Evolutionary conservation across 2,888 invertebrate genomes (phyloP).

Genomic region (Epinotia bilunana): DNA sequence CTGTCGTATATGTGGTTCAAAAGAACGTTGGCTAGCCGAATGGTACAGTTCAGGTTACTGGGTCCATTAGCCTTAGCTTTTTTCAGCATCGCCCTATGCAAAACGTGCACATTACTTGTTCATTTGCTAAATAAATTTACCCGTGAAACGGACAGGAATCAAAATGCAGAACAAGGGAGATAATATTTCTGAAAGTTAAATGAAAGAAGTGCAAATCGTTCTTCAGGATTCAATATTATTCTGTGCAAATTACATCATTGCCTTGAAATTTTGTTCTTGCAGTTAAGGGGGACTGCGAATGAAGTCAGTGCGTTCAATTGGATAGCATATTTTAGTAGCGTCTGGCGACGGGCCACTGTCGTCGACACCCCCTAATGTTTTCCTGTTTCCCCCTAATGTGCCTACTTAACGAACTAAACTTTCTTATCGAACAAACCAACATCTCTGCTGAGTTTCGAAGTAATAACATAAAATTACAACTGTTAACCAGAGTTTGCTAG

Average conservation of each 20-base stretch:
- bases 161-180: constrained; percentile 37
- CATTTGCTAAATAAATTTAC: constrained; percentile 42
- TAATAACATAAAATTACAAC: constrained; percentile 68
- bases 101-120: constrained; percentile 35
- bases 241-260: constrained; percentile 64
- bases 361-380: constrained; percentile 77
- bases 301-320: constrained; percentile 74
- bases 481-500: constrained; percentile 35
- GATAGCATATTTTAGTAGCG: constrained; percentile 79
- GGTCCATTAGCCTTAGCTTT: neutral
- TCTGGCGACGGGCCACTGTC: constrained; percentile 77
- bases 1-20: neutral
- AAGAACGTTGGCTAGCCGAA: neutral
- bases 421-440: constrained; percentile 80
- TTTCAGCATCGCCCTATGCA: neutral
- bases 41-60: too few species aligned
- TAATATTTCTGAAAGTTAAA: constrained; percentile 45
- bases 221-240: constrained; percentile 65
- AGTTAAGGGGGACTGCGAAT: constrained; percentile 59
- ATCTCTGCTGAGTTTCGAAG: constrained; percentile 67
- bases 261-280: constrained; percentile 59
- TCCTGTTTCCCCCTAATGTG: constrained; percentile 80
- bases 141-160: constrained; percentile 35
- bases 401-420: constrained; percentile 82
- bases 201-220: constrained; percentile 57